Evolutionary conservation across 2,888 invertebrate species (phyloP), one percentile per base, ranked within the genome.

Genomic region (Cryptocephalus primarius): DNA sequence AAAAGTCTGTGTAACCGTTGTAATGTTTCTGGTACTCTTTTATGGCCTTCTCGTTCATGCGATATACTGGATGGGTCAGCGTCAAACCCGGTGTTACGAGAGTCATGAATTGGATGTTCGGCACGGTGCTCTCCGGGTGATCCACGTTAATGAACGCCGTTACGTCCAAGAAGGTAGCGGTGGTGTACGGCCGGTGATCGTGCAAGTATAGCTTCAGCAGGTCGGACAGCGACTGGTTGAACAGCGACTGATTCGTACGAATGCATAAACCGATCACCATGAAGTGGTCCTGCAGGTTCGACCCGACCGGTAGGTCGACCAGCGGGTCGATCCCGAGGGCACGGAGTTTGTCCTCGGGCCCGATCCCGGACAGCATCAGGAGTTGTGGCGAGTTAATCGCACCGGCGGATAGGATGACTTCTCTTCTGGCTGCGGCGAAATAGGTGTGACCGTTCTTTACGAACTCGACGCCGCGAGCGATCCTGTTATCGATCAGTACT

Each of bases 381-480:
- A 52, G 22, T 38, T 52, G 48, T 8, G 52, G 52, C 4, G 43
- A 42, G 14, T 47, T 41, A 1, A 50, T 34, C 4, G 46, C 32
- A 8, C 80, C 80, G 14, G 74, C 68, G 33, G 79, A 79, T 6
- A 79, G 51, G 44, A 81, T 77, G 0, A 81, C 76, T 68, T 82
- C 81, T 62, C 77, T 79, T 33, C 62, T 72, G 1, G 76, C 65
- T 57, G 82, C 83, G 0, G 75, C 72, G n/a, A 81, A 83, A 46
- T 72, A 67, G 50, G 83, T 73, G 50, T 67, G 67, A 1, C 83
- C 82, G 56, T 79, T 65, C 41, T 70, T 68, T 1, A 78, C 72
- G 0, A 47, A 56, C 22, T 42, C 39, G 12, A 53, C 53, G 4
- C 50, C 51, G 10, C 32, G 31, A 8, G 51, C 49, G 8, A 9